Conservation (phyloP, 2,113 vertebrate species). For the Corythaixoides concolor region DNA sequence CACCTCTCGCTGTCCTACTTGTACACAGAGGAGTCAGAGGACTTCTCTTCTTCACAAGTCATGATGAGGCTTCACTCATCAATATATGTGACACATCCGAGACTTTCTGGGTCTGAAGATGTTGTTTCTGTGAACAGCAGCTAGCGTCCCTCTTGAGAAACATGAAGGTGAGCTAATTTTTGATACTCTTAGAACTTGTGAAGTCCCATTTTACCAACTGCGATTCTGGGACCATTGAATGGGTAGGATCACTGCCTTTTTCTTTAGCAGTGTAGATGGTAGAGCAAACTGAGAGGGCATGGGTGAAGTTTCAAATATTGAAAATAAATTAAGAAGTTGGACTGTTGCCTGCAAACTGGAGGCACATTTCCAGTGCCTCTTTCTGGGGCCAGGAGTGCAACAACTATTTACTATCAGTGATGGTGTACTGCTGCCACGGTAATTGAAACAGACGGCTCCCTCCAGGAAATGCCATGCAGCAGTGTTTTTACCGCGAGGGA, state of each 20-base stretch:
- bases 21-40: not conserved
- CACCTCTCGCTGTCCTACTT: not conserved
- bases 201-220: not conserved
- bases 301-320: not conserved
- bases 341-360: not conserved
- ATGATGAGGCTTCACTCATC: not conserved
- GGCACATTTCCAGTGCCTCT: not conserved
- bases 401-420: not conserved
- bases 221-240: not conserved
- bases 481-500: not conserved
- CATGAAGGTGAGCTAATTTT: not conserved
- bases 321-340: not conserved
- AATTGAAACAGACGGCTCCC: constrained; percentile 38
- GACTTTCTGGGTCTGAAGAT: not conserved
- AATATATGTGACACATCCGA: not conserved
- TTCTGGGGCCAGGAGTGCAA: not conserved
- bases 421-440: not conserved
- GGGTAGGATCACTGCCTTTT: not conserved
- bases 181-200: not conserved
- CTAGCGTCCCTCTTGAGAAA: not conserved
- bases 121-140: not conserved
- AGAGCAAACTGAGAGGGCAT: not conserved
- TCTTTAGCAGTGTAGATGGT: not conserved
- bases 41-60: not conserved
- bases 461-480: not conserved